These are phyloP conservation scores for Apodemus agrarius DNA, from an alignment of 2,797 vertebrate genomes.

Conservation along the genomic window DNA sequence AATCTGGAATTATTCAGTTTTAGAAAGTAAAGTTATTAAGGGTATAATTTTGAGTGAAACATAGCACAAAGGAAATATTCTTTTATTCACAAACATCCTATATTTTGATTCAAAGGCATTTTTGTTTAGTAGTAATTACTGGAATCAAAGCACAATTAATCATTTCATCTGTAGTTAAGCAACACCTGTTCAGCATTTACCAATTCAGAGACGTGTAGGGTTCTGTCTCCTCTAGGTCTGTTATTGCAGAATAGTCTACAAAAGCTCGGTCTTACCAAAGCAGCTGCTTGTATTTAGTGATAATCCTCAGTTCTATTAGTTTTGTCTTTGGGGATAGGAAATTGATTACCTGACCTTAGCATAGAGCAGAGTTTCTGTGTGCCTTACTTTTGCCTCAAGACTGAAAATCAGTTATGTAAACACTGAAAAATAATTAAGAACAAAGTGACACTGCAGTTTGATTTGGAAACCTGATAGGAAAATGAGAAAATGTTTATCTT, in stretches of 20 bases:
- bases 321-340: constrained; percentile 78
- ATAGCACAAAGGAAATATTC: constrained; percentile 15
- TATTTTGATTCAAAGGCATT: constrained; percentile 41
- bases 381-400: constrained; percentile 56
- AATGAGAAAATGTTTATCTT: neutral
- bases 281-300: constrained; percentile 79
- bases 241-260: constrained; percentile 67
- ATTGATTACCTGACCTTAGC: constrained; percentile 82
- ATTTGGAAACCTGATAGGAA: constrained; percentile 20
- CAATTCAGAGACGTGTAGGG: constrained; percentile 57
- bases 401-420: constrained; percentile 71
- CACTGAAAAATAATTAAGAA: constrained; percentile 72
- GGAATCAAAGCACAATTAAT: constrained; percentile 77
- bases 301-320: constrained; percentile 80
- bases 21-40: constrained; percentile 19
- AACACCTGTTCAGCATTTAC: constrained; percentile 51
- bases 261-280: constrained; percentile 73
- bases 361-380: constrained; percentile 66
- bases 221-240: constrained; percentile 63
- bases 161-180: constrained; percentile 63
- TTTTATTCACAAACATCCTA: neutral
- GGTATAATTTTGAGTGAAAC: constrained; percentile 8
- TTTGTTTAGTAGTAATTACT: constrained; percentile 71
- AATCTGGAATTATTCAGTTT: neutral
- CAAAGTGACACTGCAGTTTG: constrained; percentile 41